Evolutionary conservation across 2,797 vertebrate genomes (phyloP).

Genomic region (Pangasius mekongensis): DNA sequence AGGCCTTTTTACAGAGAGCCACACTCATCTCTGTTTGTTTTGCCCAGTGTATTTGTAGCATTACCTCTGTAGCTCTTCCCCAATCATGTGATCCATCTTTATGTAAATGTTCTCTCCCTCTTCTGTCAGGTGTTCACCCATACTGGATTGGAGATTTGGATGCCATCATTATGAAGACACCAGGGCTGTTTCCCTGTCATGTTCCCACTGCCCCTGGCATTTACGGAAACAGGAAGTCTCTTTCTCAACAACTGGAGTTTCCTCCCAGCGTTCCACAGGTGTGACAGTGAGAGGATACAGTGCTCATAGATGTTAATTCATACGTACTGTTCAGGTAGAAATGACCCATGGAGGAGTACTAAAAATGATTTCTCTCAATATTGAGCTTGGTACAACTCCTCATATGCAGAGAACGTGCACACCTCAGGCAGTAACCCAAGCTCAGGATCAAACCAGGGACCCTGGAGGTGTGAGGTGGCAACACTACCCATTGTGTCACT

Average conservation of each 20-base stretch:
- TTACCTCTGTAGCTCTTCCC: background rate
- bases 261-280: slow-evolving; percentile 72
- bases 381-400: background rate
- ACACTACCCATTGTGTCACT: background rate
- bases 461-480: background rate
- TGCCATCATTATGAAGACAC: slow-evolving; percentile 65
- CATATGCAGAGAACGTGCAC: background rate
- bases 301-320: background rate
- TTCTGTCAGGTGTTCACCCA: slow-evolving; percentile 77
- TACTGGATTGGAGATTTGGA: slow-evolving; percentile 81
- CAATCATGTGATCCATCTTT: slow-evolving; percentile 9
- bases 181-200: slow-evolving; percentile 59
- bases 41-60: background rate
- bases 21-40: background rate
- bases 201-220: slow-evolving; percentile 67
- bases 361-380: background rate
- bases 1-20: background rate
- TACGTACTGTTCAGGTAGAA: background rate
- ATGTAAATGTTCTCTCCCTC: slow-evolving; percentile 29
- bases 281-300: slow-evolving; percentile 44
- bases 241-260: slow-evolving; percentile 91
- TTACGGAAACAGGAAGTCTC: slow-evolving; percentile 83
- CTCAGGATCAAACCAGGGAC: background rate
- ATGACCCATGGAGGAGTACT: background rate
- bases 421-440: background rate